Evolutionary conservation across 2,888 invertebrate genomes (phyloP).

Genomic region (Clostera curtula): DNA sequence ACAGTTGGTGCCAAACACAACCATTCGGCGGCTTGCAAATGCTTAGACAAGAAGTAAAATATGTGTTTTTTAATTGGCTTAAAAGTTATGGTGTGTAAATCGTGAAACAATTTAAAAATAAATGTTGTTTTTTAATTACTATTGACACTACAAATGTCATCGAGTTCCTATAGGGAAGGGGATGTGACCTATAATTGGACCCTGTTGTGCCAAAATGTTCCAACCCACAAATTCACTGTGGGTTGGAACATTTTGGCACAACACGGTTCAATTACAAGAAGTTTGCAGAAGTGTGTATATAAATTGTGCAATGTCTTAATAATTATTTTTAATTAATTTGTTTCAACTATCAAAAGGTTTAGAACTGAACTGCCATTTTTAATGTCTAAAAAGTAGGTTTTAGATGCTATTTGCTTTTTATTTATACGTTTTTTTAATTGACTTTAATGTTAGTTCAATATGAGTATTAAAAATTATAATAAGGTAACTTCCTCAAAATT

Average conservation of each 20-base stretch:
- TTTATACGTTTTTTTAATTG: too few relatives aligned
- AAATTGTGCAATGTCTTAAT: too few relatives aligned
- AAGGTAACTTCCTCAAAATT: slow-evolving; percentile 39
- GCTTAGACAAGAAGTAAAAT: slow-evolving; percentile 31
- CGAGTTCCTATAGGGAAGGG: slow-evolving; percentile 33
- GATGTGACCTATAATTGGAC: slow-evolving; percentile 21
- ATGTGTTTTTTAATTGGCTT: slow-evolving; percentile 15
- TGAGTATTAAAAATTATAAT: slow-evolving; percentile 25
- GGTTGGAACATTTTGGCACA: too few relatives aligned
- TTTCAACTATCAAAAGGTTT: slow-evolving; percentile 16
- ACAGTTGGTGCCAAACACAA: slow-evolving; percentile 39
- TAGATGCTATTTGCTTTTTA: too few relatives aligned
- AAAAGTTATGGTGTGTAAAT: slow-evolving; percentile 40
- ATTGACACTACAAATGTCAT: slow-evolving; percentile 26
- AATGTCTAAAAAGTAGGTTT: slow-evolving; percentile 18
- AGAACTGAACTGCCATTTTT: slow-evolving; percentile 28
- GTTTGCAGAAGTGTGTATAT: too few relatives aligned
- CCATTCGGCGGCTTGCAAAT: slow-evolving; percentile 57
- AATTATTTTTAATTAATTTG: slow-evolving; percentile 8
- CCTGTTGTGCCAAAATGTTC: not conserved
- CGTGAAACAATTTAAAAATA: slow-evolving; percentile 10
- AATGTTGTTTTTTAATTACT: slow-evolving; percentile 10
- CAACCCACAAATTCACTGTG: too few relatives aligned
- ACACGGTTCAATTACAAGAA: too few relatives aligned
- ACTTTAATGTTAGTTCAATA: slow-evolving; percentile 15